phyloP scores from a whole-genome alignment of 2,113 vertebrate species.

The Heloderma charlesbogerti region DNA sequence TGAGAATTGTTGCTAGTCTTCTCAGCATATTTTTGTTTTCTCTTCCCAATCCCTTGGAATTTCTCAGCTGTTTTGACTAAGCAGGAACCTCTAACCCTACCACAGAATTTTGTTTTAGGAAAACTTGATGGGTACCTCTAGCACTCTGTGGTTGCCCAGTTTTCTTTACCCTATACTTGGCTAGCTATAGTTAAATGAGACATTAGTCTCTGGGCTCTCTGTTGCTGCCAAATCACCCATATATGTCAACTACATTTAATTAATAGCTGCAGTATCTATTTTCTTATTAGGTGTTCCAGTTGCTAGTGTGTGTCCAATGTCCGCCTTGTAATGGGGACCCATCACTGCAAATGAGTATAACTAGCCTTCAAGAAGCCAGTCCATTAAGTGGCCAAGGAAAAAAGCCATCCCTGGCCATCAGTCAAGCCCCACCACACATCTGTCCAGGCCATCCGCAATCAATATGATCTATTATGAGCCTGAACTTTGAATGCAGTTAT shows the following conservation, averaged over 20 bases:
- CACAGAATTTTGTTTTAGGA: background rate
- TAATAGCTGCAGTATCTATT: constrained; percentile 25
- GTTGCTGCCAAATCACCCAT: background rate
- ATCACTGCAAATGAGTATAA: background rate
- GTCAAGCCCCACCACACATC: constrained; percentile 4
- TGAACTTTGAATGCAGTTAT: constrained; percentile 63
- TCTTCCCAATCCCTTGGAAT: background rate
- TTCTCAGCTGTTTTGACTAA: no score
- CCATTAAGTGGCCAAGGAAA: background rate
- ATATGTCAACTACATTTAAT: constrained; percentile 10
- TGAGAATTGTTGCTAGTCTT: background rate
- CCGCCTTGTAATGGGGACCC: constrained; percentile 5
- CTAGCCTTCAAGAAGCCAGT: background rate
- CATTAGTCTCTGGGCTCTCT: background rate
- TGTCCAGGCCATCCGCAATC: constrained; percentile 37
- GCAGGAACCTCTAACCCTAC: background rate
- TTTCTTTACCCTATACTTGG: background rate
- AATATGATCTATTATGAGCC: constrained; percentile 47
- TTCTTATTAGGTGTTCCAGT: constrained; percentile 9
- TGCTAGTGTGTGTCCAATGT: background rate
- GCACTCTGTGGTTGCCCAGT: background rate
- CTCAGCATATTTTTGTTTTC: background rate
- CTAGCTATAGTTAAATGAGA: constrained; percentile 1
- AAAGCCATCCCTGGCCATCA: constrained; percentile 13
- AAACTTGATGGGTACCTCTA: background rate